Evolutionary conservation across 2,888 invertebrate species (phyloP), one percentile per base, ranked within the genome.

Genomic region (Polydrusus tereticollis): DNA sequence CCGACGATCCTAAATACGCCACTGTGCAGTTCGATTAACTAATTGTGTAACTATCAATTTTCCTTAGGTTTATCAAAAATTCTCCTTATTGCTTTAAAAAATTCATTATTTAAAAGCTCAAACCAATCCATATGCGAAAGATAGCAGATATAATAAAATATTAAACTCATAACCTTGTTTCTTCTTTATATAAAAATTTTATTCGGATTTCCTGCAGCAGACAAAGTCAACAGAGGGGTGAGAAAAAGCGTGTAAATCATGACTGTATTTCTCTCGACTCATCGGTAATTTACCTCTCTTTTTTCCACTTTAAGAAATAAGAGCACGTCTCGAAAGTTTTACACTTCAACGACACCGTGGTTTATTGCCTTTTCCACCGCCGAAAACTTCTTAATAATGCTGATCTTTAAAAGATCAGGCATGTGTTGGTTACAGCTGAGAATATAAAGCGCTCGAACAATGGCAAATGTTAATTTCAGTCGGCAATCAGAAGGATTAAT

Each of bases 401-500:
- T 81, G 82, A 83, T 83, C 83, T 83, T 82, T 83, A 81, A 82
- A 83, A 82, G 82, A 82, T 58, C 81, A 80, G 80, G 80, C 80
- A 80, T 82, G 82, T 82, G 82, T 82, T 83, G 82, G 81, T 81
- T 82, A 78, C 82, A 82, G 82, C 76, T 77, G 77, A 77, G 80
- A 77, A 78, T 81, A 79, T 80, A 80, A 80, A 80, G 79, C 76
- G 75, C 77, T 77, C 59, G 77, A 79, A 79, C 81, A 80, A 81
- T 81, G 81, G 79, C 78, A 79, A 80, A 82, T 82, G 79, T 81
- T 82, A 81, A 81, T 81, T 78, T 77, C 77, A 52, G 73, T 70
- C 73, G 73, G 74, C 77, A 77, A 79, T 55, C 80, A 78, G 79
- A 79, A 72, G 78, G 77, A 81, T 81, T 80, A 80, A 80, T 79